A percentile compares a stretch with the other conserved stretches of the same genome.
Evolutionary conservation across 2,113 vertebrate species (phyloP).

Genomic region (Macrotus californicus): DNA sequence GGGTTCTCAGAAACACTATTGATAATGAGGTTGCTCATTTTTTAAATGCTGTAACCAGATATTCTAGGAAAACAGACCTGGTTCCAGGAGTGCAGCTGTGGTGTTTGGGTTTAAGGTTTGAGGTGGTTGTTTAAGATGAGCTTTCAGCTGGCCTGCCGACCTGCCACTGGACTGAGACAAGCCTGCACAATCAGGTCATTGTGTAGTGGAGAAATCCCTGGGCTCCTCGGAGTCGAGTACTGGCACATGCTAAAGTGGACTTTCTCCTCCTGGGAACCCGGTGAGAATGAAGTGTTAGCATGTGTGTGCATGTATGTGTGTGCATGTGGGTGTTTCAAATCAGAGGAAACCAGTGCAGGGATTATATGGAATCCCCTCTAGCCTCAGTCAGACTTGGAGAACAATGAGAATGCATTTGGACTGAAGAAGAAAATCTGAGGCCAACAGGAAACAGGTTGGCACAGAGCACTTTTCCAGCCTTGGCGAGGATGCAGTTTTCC

Average conservation of each 20-base stretch:
- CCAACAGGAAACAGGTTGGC: slow-evolving; percentile 27
- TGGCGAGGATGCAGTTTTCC: slow-evolving; percentile 46
- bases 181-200: not conserved
- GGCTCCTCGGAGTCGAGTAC: not conserved
- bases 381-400: not conserved
- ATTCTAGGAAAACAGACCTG: slow-evolving; percentile 65
- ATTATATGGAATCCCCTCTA: slow-evolving; percentile 30
- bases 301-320: not conserved
- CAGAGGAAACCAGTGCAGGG: slow-evolving; percentile 7
- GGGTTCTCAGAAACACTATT: slow-evolving; percentile 64
- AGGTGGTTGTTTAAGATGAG: slow-evolving; percentile 42
- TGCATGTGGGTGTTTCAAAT: not conserved
- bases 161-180: not conserved
- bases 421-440: slow-evolving; percentile 36
- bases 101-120: slow-evolving; percentile 44
- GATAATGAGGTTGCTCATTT: slow-evolving; percentile 69
- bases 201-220: not conserved
- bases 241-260: not conserved
- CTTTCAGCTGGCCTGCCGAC: not conserved
- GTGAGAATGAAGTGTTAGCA: slow-evolving; percentile 32
- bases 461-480: slow-evolving; percentile 13
- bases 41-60: slow-evolving; percentile 66
- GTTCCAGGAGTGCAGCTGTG: slow-evolving; percentile 44
- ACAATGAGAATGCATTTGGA: slow-evolving; percentile 2
- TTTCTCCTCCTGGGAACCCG: slow-evolving; percentile 35